Evolutionary conservation across 2,888 invertebrate genomes (phyloP), one percentile per base, ranked within the genome.

Genomic region (Cephus spinipes): DNA sequence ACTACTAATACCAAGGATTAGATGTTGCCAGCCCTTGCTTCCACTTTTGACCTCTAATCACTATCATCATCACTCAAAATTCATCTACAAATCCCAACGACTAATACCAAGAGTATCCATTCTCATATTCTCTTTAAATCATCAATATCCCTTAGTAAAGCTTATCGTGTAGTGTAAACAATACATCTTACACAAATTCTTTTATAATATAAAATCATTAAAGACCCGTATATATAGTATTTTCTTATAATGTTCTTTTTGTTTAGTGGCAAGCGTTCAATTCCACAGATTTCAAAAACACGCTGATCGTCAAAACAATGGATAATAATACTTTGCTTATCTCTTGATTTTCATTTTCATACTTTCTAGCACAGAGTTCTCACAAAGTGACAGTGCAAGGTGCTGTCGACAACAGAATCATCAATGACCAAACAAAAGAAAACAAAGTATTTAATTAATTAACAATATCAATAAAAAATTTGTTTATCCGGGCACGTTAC

Each of bases 161-260:
- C 23, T 55, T 55, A 55, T 55, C 6, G 23, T 9, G 9, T 55
- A 55, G 55, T 23, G 23, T 55, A 55, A 15, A 55, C 55, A 9
- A 68, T 33, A 68, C 31, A 73, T 77, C 69, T 77, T 35, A 74
- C 73, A 73, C 76, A 77, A 68, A 68, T 36, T 35, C 34, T 32
- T 76, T 77, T 75, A 75, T 55, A 55, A 55, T 55, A 55, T 74
- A 74, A 77, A 77, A 77, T 74, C 77, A 75, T 77, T 75, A 40
- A 71, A 69, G 75, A 77, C 77, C 77, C 77, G 77, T 77, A 77
- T 75, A 55, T 55, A 55, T 55, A 55, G 9, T 55, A 15, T 55
- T 55, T 23, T 55, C 55, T 23, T 23, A 9, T 2, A 55, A 1
- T 55, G 9, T 40, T 40, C 9, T 55, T 40, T 9, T 1, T 23